Evolutionary conservation across 2,888 invertebrate genomes (phyloP).

Genomic region (Clunio marinus): DNA sequence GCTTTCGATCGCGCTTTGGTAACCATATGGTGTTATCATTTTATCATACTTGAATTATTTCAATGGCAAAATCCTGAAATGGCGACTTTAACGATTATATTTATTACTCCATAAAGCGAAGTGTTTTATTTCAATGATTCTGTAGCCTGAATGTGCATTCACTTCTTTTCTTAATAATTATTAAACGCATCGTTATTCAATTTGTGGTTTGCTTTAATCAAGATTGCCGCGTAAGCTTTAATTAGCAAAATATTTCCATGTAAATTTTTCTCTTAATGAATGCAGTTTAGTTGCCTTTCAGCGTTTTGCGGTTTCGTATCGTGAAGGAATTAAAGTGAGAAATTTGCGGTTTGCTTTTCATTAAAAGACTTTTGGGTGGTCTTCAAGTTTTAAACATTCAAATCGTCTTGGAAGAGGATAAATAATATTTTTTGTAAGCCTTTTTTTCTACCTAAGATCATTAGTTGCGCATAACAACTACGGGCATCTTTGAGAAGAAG

Average conservation of each 20-base stretch:
- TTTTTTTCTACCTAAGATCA: neutral
- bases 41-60: neutral
- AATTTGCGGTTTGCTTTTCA: neutral
- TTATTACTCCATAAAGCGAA: neutral
- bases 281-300: neutral
- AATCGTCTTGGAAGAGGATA: too few species aligned
- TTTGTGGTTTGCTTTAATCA: neutral
- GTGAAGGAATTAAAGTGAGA: neutral
- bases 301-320: neutral
- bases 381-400: neutral
- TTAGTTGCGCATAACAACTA: constrained; percentile 13
- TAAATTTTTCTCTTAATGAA: neutral
- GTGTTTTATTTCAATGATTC: neutral
- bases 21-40: neutral
- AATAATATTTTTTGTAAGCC: neutral
- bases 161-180: too few species aligned
- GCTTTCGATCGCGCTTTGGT: neutral
- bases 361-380: neutral
- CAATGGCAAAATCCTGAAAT: neutral
- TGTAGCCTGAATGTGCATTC: neutral
- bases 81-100: neutral
- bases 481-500: constrained; percentile 31
- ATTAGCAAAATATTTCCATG: constrained; percentile 1
- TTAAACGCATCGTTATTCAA: neutral
- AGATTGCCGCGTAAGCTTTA: neutral